Base-by-base conservation (phyloP, 2,797 vertebrate species). In the Arrhamphus sclerolepis region DNA sequence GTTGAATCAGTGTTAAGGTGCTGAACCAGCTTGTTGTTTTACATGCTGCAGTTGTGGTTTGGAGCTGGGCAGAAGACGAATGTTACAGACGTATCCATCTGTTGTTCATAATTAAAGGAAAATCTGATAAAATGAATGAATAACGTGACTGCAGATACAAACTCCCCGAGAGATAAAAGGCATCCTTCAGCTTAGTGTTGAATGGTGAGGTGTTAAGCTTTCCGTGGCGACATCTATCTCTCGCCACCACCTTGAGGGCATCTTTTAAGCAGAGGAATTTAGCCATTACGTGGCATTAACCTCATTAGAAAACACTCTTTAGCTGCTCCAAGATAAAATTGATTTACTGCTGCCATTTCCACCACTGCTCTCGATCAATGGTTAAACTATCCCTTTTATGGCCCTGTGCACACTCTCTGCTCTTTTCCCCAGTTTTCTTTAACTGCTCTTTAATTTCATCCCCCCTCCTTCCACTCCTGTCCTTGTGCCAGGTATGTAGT, bases 221-320 rank as follows among this genome's bases (percentile, higher is more conserved):
- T 84, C 84, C 56, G 50, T 29, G 85, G 84, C 63, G 89, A 92
- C 92, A 93, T 93, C 90, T 92, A 93, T 93, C 93, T 93, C 84
- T 79, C 61, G 78, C 86, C 82, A 89, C 89, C 92, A 93, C 91
- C 93, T 93, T 90, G 90, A 92, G 91, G 92, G 91, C 90, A 91
- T 92, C 89, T 92, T 90, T 93, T 91, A 92, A 92, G 91, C 91
- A 87, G 87, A 87, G 83, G 88, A 92, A 92, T 93, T 90, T 92
- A 91, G 92, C 92, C 92, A 93, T 94, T 94, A 94, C 90, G 92
- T 92, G 92, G 90, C 91, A 93, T 93, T 94, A 93, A 94, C 92
- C 93, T 94, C 92, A 94, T 93, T 93, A 94, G 92, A 93, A 94
- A 94, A 93, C 93, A 94, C 92, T 94, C 92, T 93, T 93, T 92